Percentiles rank a stretch among this genome's conserved stretches.
phyloP scores from a whole-genome alignment of 2,888 invertebrate species.

The Chrysotoxum bicinctum region DNA sequence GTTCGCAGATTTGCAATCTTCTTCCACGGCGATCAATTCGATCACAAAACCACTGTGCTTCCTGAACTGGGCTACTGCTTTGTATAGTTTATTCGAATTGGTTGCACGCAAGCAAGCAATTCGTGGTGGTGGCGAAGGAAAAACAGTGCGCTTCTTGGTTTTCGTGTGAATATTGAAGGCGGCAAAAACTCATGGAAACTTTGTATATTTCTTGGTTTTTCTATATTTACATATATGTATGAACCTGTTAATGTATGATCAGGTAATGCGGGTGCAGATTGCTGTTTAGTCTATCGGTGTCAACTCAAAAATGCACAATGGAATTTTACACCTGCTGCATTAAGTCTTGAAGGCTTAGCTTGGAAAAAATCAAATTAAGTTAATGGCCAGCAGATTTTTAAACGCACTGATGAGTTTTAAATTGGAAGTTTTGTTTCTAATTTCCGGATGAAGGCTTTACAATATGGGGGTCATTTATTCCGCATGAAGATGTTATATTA shows the following conservation, averaged over 20 bases:
- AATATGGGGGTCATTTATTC: background rate
- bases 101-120: conserved; percentile 64
- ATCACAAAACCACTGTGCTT: conserved; percentile 64
- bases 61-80: conserved; percentile 52
- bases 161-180: conserved; percentile 65
- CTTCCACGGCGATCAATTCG: conserved; percentile 68
- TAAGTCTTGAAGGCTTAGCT: background rate
- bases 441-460: background rate
- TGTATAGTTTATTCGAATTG: conserved; percentile 50
- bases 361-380: conserved; percentile 23
- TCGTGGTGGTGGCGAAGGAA: conserved; percentile 21
- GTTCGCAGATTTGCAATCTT: conserved; percentile 55
- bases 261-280: conserved; percentile 56
- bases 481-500: background rate
- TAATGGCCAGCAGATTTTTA: conserved; percentile 34
- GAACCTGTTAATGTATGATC: conserved; percentile 21
- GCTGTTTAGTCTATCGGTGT: conserved; percentile 27
- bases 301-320: conserved; percentile 24
- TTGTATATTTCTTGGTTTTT: conserved; percentile 13
- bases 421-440: conserved; percentile 8
- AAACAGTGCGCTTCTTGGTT: conserved; percentile 22
- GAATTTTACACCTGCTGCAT: conserved; percentile 52
- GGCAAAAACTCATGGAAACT: conserved; percentile 59
- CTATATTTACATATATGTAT: background rate
- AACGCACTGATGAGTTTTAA: conserved; percentile 4